These are phyloP conservation scores for Umimayanthus kanabou DNA, from an alignment of 92 coral and sea anemone species.

Conservation along the genomic window DNA sequence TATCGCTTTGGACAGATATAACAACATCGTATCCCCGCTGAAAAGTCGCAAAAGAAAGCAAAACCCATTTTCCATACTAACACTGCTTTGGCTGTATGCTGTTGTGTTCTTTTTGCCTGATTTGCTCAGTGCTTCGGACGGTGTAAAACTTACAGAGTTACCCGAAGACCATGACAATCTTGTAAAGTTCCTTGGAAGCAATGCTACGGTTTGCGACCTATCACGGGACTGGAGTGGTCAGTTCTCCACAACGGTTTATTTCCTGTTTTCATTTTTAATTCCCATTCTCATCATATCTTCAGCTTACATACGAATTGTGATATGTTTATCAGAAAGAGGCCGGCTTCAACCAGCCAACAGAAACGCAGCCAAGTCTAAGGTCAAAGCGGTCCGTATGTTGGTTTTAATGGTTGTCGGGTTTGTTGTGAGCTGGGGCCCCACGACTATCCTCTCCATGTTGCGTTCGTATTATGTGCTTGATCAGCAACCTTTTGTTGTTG, in stretches of 20 bases:
- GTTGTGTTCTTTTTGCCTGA: constrained; percentile 31
- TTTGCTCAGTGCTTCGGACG: constrained; percentile 34
- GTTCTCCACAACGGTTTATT: constrained; percentile 36
- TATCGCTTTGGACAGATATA: constrained; percentile 55
- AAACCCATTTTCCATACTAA: constrained; percentile 32
- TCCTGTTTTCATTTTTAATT: too few relatives aligned
- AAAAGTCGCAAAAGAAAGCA: constrained; percentile 37
- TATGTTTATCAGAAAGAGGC: constrained; percentile 48
- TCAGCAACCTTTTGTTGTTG: constrained; percentile 27
- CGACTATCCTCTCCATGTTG: constrained; percentile 35
- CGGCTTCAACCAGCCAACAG: constrained; percentile 43
- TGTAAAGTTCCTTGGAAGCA: neutral
- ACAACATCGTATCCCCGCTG: constrained; percentile 57
- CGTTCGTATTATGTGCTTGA: constrained; percentile 59
- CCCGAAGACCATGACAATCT: constrained; percentile 51
- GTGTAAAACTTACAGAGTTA: constrained; percentile 36
- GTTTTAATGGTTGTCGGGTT: constrained; percentile 49
- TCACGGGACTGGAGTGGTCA: too few relatives aligned
- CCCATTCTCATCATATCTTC: constrained; percentile 50
- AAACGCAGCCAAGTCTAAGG: constrained; percentile 60
- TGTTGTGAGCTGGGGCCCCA: constrained; percentile 58
- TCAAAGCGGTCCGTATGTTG: constrained; percentile 66
- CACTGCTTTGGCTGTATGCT: constrained; percentile 60
- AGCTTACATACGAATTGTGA: constrained; percentile 49
- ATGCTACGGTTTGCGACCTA: constrained; percentile 48